Percentiles rank a stretch among this genome's conserved stretches.
Conservation (phyloP, 2,888 invertebrate species). For the Drosophila stalkeri region DNA sequence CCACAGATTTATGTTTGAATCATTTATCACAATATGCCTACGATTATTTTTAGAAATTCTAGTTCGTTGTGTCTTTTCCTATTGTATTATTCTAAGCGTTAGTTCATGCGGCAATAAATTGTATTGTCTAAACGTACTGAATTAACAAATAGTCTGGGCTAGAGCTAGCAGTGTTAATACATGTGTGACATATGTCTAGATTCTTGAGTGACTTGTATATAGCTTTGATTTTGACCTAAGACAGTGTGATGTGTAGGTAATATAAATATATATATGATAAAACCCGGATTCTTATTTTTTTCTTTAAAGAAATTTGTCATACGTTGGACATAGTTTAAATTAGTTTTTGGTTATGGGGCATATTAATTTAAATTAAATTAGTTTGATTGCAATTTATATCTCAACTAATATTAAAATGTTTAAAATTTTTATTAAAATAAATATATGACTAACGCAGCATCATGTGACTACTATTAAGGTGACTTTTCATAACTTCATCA, state of each 20-base stretch:
- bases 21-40: background rate
- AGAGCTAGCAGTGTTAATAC: background rate
- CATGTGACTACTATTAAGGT: too few species aligned
- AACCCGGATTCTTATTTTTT: too few species aligned
- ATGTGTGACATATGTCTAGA: background rate
- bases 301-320: too few species aligned
- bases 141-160: background rate
- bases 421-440: too few species aligned
- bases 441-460: too few species aligned
- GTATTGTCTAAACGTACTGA: constrained; percentile 5
- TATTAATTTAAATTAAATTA: too few species aligned
- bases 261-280: background rate
- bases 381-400: too few species aligned
- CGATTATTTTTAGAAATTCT: constrained; percentile 5
- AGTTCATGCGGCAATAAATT: constrained; percentile 1
- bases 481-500: too few species aligned
- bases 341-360: too few species aligned
- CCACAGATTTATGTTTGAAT: background rate
- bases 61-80: background rate
- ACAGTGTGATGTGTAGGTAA: background rate
- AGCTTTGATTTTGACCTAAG: background rate
- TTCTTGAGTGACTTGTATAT: background rate
- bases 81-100: background rate
- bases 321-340: too few species aligned
- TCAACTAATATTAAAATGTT: too few species aligned